These are phyloP conservation scores for Pedionomus torquatus DNA, from an alignment of 2,113 vertebrate species.

Conservation along the genomic window DNA sequence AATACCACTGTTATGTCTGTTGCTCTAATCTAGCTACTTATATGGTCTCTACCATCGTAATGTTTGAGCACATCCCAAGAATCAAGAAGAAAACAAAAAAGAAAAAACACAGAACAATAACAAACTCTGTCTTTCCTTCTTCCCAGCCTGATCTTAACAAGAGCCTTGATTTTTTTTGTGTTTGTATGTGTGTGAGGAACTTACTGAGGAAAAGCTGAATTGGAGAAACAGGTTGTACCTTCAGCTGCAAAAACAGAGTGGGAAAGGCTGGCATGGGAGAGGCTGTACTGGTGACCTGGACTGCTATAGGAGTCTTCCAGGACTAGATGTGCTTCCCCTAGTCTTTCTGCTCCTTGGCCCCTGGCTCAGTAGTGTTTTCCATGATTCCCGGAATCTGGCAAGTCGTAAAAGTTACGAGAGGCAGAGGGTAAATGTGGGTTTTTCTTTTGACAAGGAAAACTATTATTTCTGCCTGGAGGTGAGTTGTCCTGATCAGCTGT, in stretches of 20 bases:
- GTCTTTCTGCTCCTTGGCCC: neutral
- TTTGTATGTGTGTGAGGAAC: neutral
- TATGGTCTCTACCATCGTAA: neutral
- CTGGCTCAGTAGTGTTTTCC: neutral
- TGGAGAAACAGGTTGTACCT: neutral
- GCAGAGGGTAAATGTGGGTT: neutral
- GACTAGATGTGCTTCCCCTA: neutral
- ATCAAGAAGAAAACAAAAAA: neutral
- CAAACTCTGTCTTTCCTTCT: neutral
- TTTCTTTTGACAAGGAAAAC: neutral
- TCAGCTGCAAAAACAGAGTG: neutral
- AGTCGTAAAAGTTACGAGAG: neutral
- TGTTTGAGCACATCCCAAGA: slow-evolving; percentile 26
- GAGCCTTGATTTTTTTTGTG: neutral
- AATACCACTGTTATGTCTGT: slow-evolving; percentile 42
- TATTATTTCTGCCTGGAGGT: neutral
- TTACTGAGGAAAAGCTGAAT: neutral
- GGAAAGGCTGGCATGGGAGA: neutral
- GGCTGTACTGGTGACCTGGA: neutral
- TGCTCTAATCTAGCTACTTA: slow-evolving; percentile 27
- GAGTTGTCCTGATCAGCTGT: neutral
- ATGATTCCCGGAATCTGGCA: neutral
- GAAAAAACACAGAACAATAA: neutral
- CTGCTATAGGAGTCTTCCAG: neutral
- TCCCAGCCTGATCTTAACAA: neutral